These are phyloP conservation scores for Harpalus rubripes DNA, from an alignment of 2,888 invertebrate genomes.

Conservation along the genomic window DNA sequence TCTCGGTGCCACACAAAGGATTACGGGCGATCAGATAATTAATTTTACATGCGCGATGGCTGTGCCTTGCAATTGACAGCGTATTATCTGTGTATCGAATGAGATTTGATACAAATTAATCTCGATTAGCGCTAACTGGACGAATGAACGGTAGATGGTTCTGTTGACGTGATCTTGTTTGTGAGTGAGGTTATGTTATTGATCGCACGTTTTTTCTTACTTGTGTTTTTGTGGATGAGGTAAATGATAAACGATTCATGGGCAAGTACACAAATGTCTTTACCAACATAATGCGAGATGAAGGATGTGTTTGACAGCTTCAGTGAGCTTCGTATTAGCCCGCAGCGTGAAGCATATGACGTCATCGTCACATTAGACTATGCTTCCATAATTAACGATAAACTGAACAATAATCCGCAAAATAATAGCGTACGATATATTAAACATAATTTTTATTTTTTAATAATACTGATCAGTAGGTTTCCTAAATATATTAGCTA, in stretches of 20 bases:
- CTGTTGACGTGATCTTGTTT: conserved; percentile 39
- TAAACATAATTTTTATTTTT: too few species aligned
- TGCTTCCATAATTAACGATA: conserved; percentile 1
- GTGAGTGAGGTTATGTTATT: conserved; percentile 39
- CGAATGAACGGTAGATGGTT: conserved; percentile 34
- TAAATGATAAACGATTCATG: conserved; percentile 46
- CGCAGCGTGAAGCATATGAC: conserved; percentile 3
- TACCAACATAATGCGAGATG: conserved; percentile 35
- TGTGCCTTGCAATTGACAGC: conserved; percentile 42
- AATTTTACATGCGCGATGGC: conserved; percentile 30
- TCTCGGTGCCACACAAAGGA: conserved; percentile 24
- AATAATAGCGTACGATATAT: too few species aligned
- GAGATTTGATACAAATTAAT: conserved; percentile 54
- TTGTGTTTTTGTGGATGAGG: conserved; percentile 39
- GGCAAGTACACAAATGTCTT: conserved; percentile 41
- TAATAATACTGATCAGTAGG: too few species aligned
- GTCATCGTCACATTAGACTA: neutral
- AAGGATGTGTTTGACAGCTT: conserved; percentile 46
- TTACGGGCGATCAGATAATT: conserved; percentile 44
- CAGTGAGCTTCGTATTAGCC: too few species aligned
- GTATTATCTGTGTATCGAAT: conserved; percentile 39
- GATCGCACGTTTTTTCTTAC: conserved; percentile 32
- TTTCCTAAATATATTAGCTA: too few species aligned
- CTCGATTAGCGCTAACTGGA: conserved; percentile 26
- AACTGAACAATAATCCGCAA: too few species aligned